Percentiles rank a stretch among this genome's conserved stretches.
Evolutionary conservation across 2,797 vertebrate species (phyloP).

Genomic region (Trichosurus vulpecula): DNA sequence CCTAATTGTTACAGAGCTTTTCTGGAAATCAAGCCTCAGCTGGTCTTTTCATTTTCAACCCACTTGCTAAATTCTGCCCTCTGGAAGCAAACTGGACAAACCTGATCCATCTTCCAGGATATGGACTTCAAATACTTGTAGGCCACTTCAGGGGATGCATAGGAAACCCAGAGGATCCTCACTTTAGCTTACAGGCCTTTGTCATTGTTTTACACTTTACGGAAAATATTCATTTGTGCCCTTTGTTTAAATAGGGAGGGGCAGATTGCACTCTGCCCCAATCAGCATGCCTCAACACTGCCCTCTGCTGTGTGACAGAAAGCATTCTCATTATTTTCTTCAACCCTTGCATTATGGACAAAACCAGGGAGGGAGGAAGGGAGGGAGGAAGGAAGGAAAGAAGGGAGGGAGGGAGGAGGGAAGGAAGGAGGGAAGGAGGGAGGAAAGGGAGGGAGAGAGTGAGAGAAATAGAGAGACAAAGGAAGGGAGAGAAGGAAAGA

Average conservation of each 20-base stretch:
- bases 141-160: too few relatives aligned
- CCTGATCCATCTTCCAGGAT: neutral
- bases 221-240: neutral
- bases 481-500: too few relatives aligned
- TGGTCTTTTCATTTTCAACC: neutral
- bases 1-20: neutral
- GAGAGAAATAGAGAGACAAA: rapidly evolving
- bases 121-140: neutral
- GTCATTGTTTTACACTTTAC: neutral
- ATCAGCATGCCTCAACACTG: neutral
- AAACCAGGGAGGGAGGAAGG: neutral
- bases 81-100: neutral
- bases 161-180: neutral
- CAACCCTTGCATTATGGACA: neutral
- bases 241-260: neutral
- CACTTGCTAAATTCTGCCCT: neutral
- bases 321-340: neutral
- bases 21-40: neutral
- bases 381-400: too few relatives aligned
- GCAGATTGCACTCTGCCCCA: neutral
- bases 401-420: too few relatives aligned
- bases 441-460: neutral
- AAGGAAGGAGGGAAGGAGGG: neutral
- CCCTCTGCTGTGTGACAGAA: neutral
- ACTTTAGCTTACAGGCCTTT: neutral